Evolutionary conservation across 37 sponge, comb jelly and placozoan genomes (phyloP).

Genomic region (Axinella damicornis): DNA sequence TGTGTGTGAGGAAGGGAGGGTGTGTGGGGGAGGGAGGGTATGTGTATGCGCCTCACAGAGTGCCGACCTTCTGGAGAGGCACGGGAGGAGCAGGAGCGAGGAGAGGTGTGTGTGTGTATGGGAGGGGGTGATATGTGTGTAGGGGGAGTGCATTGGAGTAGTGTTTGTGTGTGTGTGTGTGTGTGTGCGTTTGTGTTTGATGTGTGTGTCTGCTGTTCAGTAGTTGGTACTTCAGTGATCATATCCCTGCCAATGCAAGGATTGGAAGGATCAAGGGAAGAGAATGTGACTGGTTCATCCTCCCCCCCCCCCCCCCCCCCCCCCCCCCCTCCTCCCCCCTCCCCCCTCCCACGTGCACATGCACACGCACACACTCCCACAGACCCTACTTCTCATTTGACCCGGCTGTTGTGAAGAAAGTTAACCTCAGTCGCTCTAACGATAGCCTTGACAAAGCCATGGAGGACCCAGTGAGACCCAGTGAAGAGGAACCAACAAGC

Average conservation of each 20-base stretch:
- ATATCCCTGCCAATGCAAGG: no score
- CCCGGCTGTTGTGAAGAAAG: conserved; percentile 24
- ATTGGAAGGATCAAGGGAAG: no score
- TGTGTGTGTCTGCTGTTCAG: no score
- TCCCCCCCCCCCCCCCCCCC: conserved; percentile 2
- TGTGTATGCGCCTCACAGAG: conserved; percentile 3
- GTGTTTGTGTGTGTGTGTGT: no score
- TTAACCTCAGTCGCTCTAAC: conserved; percentile 9
- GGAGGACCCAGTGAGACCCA: neutral
- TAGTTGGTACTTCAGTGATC: no score
- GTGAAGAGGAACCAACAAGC: neutral
- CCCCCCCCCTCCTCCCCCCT: neutral
- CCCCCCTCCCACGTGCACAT: neutral
- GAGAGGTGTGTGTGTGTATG: conserved; percentile 15
- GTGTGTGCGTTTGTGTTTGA: no score
- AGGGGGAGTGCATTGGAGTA: neutral
- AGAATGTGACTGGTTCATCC: no score
- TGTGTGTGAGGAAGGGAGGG: neutral
- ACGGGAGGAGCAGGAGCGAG: conserved; percentile 48
- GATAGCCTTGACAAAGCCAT: conserved; percentile 22
- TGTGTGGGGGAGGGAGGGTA: no score
- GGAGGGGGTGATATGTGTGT: neutral
- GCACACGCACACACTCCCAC: conserved; percentile 9
- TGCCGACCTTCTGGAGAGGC: conserved; percentile 33
- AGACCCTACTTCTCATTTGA: conserved; percentile 45